Conservation (phyloP, 1,140 invertebrate genomes). For the Drosophila guanche region DNA sequence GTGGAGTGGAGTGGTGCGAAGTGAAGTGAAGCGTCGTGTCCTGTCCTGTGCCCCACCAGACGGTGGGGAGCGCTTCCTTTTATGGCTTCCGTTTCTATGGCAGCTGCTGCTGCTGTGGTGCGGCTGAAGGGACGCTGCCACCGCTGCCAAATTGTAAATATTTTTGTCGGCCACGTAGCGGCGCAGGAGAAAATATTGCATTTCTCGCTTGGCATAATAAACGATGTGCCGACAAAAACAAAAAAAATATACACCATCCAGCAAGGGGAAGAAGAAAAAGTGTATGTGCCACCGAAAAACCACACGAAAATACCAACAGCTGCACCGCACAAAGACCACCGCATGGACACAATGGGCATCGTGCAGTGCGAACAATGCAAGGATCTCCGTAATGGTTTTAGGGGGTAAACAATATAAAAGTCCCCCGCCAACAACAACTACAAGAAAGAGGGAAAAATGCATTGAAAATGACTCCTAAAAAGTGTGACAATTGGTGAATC, state of each 20-base stretch:
- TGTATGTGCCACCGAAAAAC: constrained; percentile 40
- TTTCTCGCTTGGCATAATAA: constrained; percentile 81
- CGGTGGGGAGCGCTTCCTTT: constrained; percentile 61
- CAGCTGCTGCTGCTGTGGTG: constrained; percentile 49
- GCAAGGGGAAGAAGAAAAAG: constrained; percentile 27
- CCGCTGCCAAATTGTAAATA: constrained; percentile 77
- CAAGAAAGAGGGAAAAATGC: not conserved
- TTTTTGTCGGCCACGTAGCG: constrained; percentile 80
- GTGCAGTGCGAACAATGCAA: constrained; percentile 17
- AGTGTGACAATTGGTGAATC: not conserved
- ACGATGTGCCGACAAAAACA: constrained; percentile 68
- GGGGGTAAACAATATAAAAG: constrained; percentile 33
- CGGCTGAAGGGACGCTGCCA: constrained; percentile 25
- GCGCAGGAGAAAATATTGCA: constrained; percentile 80
- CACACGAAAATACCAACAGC: constrained; percentile 62
- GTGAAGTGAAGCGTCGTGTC: too few species aligned
- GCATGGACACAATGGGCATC: constrained; percentile 9
- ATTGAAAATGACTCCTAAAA: constrained; percentile 20
- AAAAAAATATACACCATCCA: constrained; percentile 17
- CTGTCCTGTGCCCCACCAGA: constrained; percentile 17
- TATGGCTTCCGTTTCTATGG: constrained; percentile 71
- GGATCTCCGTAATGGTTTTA: constrained; percentile 13
- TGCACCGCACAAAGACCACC: constrained; percentile 45
- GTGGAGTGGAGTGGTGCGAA: too few species aligned
- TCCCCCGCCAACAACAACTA: not conserved